A percentile compares a stretch with the other conserved stretches of the same genome.
These are phyloP conservation scores for Clytia hemisphaerica DNA, from an alignment of 30 jellyfish, hydroid and myxozoan genomes.

Conservation along the genomic window DNA sequence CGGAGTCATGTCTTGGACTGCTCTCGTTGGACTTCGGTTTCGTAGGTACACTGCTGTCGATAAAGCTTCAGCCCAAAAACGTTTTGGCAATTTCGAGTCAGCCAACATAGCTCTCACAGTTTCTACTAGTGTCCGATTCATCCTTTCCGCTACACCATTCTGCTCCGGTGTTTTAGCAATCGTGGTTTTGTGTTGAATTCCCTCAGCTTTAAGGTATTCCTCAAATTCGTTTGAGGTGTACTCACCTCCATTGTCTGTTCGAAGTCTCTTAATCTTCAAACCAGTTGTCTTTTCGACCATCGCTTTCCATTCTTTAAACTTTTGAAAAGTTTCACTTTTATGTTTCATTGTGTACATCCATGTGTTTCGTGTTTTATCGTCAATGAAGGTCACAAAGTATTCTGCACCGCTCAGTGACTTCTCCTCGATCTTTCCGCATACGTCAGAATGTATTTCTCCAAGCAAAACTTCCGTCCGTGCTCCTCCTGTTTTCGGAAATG, in stretches of 20 bases:
- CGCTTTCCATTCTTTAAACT: constrained; percentile 26
- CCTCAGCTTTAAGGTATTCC: constrained; percentile 30
- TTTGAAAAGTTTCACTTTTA: constrained; percentile 29
- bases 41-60: constrained; percentile 42
- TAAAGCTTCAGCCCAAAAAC: constrained; percentile 53
- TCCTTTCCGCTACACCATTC: constrained; percentile 52
- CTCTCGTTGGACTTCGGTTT: constrained; percentile 35
- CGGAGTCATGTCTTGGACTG: constrained; percentile 37
- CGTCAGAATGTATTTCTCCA: constrained; percentile 41
- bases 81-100: constrained; percentile 29
- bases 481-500: constrained; percentile 42
- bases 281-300: constrained; percentile 35
- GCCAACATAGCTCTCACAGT: constrained; percentile 35
- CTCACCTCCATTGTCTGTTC: constrained; percentile 58
- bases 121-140: constrained; percentile 33
- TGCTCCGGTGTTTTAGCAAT: constrained; percentile 42
- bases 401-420: constrained; percentile 33
- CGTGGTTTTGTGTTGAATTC: constrained; percentile 24
- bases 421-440: constrained; percentile 40
- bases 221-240: constrained; percentile 29
- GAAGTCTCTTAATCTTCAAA: constrained; percentile 1
- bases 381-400: constrained; percentile 32
- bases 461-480: constrained; percentile 13
- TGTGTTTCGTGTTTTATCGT: too few relatives aligned
- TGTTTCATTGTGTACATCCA: too few relatives aligned